These are phyloP conservation scores for Gobio gobio DNA, from an alignment of 2,113 vertebrate genomes.

Conservation along the genomic window DNA sequence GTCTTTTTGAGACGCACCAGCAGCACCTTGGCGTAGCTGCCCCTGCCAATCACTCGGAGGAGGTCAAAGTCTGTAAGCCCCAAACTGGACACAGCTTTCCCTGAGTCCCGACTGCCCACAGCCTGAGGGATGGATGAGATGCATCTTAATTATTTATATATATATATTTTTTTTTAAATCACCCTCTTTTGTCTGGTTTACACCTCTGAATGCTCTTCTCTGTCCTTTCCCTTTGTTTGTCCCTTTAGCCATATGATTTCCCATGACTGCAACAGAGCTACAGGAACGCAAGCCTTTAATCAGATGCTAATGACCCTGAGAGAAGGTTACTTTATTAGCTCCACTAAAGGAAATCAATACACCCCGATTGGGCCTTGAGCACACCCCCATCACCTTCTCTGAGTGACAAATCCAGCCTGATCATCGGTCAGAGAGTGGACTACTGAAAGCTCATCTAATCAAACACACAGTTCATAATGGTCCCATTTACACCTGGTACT, in stretches of 20 bases:
- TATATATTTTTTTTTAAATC: background rate
- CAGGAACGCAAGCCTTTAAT: conserved; percentile 61
- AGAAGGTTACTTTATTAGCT: conserved; percentile 75
- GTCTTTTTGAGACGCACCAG: conserved; percentile 96
- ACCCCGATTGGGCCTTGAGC: conserved; percentile 11
- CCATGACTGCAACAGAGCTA: conserved; percentile 31
- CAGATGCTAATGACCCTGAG: conserved; percentile 71
- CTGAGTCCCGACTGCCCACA: conserved; percentile 89
- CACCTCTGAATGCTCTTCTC: background rate
- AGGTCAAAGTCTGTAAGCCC: conserved; percentile 95
- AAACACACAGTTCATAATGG: background rate
- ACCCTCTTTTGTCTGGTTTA: background rate
- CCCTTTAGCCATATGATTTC: background rate
- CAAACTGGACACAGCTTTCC: conserved; percentile 91
- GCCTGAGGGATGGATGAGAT: conserved; percentile 75
- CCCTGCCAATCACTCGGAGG: conserved; percentile 94
- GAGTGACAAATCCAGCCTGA: conserved; percentile 52
- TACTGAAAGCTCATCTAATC: conserved; percentile 14
- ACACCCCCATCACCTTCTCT: background rate
- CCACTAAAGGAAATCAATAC: conserved; percentile 73
- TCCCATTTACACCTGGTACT: background rate
- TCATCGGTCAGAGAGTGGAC: conserved; percentile 48
- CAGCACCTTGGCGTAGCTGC: conserved; percentile 97
- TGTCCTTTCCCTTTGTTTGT: background rate
- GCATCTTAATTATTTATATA: too few relatives aligned